Base-by-base conservation (phyloP, 2,113 vertebrate species). In the Ammodytes marinus region DNA sequence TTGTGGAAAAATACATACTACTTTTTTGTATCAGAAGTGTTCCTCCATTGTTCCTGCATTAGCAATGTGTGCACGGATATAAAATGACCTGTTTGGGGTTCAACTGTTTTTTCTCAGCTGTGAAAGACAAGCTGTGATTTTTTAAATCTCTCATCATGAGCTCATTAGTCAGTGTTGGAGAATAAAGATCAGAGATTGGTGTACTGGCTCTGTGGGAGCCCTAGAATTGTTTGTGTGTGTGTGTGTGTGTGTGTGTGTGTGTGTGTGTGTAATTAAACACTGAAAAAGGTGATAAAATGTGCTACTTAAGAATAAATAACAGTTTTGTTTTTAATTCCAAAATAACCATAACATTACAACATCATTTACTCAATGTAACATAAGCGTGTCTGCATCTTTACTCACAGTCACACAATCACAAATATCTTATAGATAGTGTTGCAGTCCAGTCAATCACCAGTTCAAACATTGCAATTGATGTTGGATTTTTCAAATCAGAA, bases 121-220 rank as follows among this genome's bases (percentile, higher is more conserved):
- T 64, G 68, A 74, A 79, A 79, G 67, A 81, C 71, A 64, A 81
- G 73, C 82, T 74, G 80, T 53, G 83, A 80, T 77, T 77, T 76
- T 59, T 42, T 85, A 74, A 74, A 80, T 69, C 54, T 83, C 71
- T 84, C 69, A 73, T 82, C 72, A 72, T 80, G 79, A 79, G 77
- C 85, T 86, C 74, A 86, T 90, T 80, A 84, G 84, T 84, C 66
- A 9, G 3, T 40, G 52, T 47, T 55, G 52, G 46, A 65, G 71
- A 85, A 73, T 69, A 69, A 54, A 77, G 69, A 82, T 84, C 73
- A 65, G 74, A 88, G 67, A 79, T 82, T 53, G 77, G 71, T 80
- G 37, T 11, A 17, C 73, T 54, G 67, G 60, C 74, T 70, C 79
- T 77, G 69, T 40, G 61, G 68, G 69, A 77, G 40, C 37, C 40